Evolutionary conservation across 1,140 invertebrate genomes (phyloP).

Genomic region (Thaumetopoea pityocampa): DNA sequence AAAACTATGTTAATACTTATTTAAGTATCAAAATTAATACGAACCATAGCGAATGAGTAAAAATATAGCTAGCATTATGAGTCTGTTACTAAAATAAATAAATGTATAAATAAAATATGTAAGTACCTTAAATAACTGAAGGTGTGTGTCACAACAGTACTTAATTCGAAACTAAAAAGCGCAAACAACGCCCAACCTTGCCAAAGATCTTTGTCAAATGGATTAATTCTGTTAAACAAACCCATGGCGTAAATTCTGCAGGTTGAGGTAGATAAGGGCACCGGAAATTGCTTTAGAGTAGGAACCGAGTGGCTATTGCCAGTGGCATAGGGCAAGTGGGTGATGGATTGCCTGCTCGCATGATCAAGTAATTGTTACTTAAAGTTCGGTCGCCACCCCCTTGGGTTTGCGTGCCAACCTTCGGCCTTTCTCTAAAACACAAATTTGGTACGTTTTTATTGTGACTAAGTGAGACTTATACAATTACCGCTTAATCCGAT

Average conservation of each 20-base stretch:
- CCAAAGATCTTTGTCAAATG: conserved; percentile 53
- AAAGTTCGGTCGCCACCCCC: conserved; percentile 39
- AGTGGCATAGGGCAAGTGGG: conserved; percentile 50
- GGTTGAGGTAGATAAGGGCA: conserved; percentile 57
- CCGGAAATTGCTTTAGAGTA: conserved; percentile 71
- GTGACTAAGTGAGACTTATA: conserved; percentile 42
- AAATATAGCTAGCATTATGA: no score
- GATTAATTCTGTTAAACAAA: conserved; percentile 69
- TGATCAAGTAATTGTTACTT: conserved; percentile 70
- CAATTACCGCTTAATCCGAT: conserved; percentile 15
- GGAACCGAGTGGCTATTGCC: conserved; percentile 53
- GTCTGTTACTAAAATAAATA: no score
- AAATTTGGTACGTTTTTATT: conserved; percentile 38
- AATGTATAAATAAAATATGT: no score
- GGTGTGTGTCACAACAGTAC: neutral
- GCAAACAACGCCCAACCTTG: conserved; percentile 24
- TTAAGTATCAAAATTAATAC: no score
- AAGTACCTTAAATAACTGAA: no score
- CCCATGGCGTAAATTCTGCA: conserved; percentile 48
- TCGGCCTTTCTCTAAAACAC: conserved; percentile 39
- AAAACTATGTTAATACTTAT: no score
- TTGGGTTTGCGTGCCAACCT: conserved; percentile 38
- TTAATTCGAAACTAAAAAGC: conserved; percentile 10
- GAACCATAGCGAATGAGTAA: no score
- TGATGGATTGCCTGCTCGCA: conserved; percentile 67